A percentile compares a stretch with the other conserved stretches of the same genome.
phyloP scores from a whole-genome alignment of 2,113 vertebrate genomes.

The Jacana jacana region DNA sequence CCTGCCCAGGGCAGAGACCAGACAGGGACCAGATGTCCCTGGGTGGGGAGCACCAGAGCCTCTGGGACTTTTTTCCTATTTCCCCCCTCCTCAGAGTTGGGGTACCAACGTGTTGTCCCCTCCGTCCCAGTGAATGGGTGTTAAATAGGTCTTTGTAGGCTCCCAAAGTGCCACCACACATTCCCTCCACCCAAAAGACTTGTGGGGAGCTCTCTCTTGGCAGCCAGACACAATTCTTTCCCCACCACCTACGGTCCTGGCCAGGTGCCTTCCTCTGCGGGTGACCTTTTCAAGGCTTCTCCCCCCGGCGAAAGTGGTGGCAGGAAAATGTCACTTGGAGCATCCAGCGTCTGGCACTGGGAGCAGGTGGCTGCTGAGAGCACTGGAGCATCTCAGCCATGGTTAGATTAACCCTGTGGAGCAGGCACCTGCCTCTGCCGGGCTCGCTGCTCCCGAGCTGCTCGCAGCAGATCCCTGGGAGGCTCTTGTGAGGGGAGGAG shows the following conservation, averaged over 20 bases:
- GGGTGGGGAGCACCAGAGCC: not conserved
- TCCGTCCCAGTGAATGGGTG: not conserved
- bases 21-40: not conserved
- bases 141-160: not conserved
- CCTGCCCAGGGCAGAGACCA: not conserved
- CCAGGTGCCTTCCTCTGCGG: not conserved
- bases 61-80: not conserved
- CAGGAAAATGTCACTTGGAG: not conserved
- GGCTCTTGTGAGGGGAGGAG: not conserved
- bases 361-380: not conserved
- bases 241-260: not conserved
- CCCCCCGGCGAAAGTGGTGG: not conserved
- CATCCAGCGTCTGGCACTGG: not conserved
- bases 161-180: accelerated
- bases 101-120: not conserved
- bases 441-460: not conserved
- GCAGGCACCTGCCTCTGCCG: not conserved
- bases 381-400: not conserved
- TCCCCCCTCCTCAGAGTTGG: not conserved
- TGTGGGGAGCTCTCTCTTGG: not conserved
- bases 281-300: slow-evolving; percentile 10
- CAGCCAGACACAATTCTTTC: not conserved
- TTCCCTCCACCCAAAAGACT: not conserved
- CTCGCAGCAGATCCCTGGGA: not conserved
- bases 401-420: not conserved